Conservation (phyloP, 2,113 vertebrate genomes). For the Tachysurus fulvidraco region DNA sequence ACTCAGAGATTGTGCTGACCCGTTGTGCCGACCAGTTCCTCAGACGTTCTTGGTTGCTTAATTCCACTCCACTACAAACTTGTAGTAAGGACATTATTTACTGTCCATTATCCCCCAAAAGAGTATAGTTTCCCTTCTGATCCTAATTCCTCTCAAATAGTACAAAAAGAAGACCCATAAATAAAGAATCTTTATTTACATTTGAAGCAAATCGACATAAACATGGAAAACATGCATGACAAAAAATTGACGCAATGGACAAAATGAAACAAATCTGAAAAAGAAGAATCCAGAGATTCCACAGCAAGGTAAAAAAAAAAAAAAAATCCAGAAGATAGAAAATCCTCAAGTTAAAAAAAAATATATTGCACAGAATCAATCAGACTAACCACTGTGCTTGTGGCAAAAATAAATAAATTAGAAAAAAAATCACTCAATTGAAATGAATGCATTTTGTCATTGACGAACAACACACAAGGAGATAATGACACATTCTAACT, state of each 20-base stretch:
- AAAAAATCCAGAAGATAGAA: not conserved
- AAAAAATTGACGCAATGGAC: not conserved
- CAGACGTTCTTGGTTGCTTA: too few relatives aligned
- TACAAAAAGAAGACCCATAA: slow-evolving; percentile 2
- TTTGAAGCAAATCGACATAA: not conserved
- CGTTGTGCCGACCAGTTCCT: not conserved
- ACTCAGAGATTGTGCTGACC: too few relatives aligned
- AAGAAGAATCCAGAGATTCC: not conserved
- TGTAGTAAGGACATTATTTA: too few relatives aligned
- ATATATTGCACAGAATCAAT: slow-evolving; percentile 16
- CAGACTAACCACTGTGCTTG: not conserved
- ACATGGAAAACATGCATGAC: not conserved
- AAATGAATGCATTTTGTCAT: not conserved
- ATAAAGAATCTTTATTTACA: slow-evolving; percentile 42
- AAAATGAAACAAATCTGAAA: not conserved
- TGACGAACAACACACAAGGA: not conserved
- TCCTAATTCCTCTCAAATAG: too few relatives aligned
- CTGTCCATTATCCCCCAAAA: too few relatives aligned
- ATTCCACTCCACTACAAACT: too few relatives aligned
- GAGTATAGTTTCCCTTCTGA: too few relatives aligned
- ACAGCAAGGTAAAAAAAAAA: not conserved
- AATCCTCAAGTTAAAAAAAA: not conserved
- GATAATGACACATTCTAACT: not conserved
- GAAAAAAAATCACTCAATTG: not conserved
- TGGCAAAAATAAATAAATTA: not conserved